A percentile compares a stretch with the other conserved stretches of the same genome.
These are phyloP conservation scores for Cottoperca gobio DNA, from an alignment of 2,797 vertebrate genomes.

Conservation along the genomic window DNA sequence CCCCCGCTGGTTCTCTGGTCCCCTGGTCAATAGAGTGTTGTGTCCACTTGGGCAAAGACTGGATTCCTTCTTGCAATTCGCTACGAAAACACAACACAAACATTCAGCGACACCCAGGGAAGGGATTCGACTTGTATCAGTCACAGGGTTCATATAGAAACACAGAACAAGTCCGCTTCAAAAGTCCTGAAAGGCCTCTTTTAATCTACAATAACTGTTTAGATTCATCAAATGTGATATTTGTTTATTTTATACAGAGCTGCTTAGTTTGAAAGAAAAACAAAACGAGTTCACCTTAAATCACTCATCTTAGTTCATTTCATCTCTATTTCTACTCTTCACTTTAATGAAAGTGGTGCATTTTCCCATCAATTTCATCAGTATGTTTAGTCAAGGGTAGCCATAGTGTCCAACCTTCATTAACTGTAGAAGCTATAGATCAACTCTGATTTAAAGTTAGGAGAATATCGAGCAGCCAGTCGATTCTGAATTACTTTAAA, in stretches of 20 bases:
- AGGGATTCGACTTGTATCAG: conserved; percentile 48
- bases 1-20: conserved; percentile 61
- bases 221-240: conserved; percentile 9
- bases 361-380: conserved; percentile 53
- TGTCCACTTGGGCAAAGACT: conserved; percentile 65
- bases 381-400: conserved; percentile 58
- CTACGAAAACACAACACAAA: conserved; percentile 61
- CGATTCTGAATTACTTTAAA: conserved; percentile 71
- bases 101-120: conserved; percentile 60
- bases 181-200: conserved; percentile 47
- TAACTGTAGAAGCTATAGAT: conserved; percentile 57
- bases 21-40: conserved; percentile 66
- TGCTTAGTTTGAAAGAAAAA: conserved; percentile 24
- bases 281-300: conserved; percentile 44
- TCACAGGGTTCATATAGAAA: conserved; percentile 51
- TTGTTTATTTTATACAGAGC: conserved; percentile 32
- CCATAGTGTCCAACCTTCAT: conserved; percentile 46
- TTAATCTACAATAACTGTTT: conserved; percentile 30
- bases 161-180: conserved; percentile 44
- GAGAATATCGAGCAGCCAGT: conserved; percentile 60
- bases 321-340: conserved; percentile 50
- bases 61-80: conserved; percentile 60
- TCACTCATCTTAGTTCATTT: conserved; percentile 49
- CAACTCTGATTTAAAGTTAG: conserved; percentile 64
- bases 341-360: conserved; percentile 44